Conservation (phyloP, 2,113 vertebrate species). For the Python bivittatus region DNA sequence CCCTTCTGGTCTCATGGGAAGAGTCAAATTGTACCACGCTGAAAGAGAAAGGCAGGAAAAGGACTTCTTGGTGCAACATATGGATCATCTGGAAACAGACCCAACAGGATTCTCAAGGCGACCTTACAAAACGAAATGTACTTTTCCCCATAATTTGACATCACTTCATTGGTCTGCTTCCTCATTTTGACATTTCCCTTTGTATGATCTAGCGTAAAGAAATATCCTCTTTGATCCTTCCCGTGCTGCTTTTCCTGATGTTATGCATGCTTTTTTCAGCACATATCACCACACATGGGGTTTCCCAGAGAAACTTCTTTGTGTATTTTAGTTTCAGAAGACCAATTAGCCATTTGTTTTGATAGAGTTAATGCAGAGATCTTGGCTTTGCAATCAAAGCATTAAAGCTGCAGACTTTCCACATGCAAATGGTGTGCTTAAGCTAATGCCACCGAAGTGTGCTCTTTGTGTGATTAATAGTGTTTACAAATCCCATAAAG, state of each 20-base stretch:
- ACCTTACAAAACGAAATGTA: slow-evolving; percentile 36
- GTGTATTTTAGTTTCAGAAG: slow-evolving; percentile 59
- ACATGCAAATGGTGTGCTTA: slow-evolving; percentile 49
- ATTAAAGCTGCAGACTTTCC: slow-evolving; percentile 62
- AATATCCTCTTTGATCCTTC: slow-evolving; percentile 47
- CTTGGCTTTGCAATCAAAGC: slow-evolving; percentile 64
- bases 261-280: slow-evolving; percentile 54
- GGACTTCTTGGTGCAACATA: not conserved
- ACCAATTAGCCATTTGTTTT: slow-evolving; percentile 62
- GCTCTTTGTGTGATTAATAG: slow-evolving; percentile 51
- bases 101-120: slow-evolving; percentile 1
- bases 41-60: slow-evolving; percentile 36
- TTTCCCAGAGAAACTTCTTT: slow-evolving; percentile 44
- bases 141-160: slow-evolving; percentile 5
- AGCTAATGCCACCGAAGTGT: slow-evolving; percentile 52
- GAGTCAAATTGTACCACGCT: slow-evolving; percentile 5
- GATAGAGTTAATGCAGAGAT: slow-evolving; percentile 65
- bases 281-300: slow-evolving; percentile 55
- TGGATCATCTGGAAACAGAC: slow-evolving; percentile 33
- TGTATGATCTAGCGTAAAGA: slow-evolving; percentile 46
- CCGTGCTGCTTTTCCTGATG: slow-evolving; percentile 29
- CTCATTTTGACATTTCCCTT: slow-evolving; percentile 48
- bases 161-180: slow-evolving; percentile 51
- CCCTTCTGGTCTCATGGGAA: not conserved
- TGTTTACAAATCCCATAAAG: slow-evolving; percentile 60